Percentiles rank a stretch among this genome's conserved stretches.
These are phyloP conservation scores for Sitta carolinensis DNA, from an alignment of 2,797 vertebrate genomes.

Conservation along the genomic window DNA sequence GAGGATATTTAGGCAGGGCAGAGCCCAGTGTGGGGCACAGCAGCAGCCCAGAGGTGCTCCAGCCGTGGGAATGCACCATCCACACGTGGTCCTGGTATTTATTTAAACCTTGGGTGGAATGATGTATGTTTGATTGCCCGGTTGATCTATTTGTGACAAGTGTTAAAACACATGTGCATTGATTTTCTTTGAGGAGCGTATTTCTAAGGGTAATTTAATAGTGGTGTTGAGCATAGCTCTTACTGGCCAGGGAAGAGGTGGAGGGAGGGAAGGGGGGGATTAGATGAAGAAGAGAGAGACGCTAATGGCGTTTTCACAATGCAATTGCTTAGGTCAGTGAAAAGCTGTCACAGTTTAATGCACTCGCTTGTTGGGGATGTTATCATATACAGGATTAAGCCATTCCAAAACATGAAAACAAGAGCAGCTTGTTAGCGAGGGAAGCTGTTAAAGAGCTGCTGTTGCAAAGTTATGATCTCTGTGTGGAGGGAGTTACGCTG, in stretches of 20 bases:
- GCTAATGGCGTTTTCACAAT: constrained; percentile 75
- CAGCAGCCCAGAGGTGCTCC: background rate
- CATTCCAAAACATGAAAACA: constrained; percentile 72
- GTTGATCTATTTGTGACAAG: constrained; percentile 78
- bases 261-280: background rate
- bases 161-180: constrained; percentile 76
- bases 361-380: constrained; percentile 68
- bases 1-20: background rate
- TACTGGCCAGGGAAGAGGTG: background rate
- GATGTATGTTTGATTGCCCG: constrained; percentile 69
- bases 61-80: background rate
- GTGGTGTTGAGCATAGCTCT: constrained; percentile 67
- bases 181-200: constrained; percentile 74
- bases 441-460: constrained; percentile 68
- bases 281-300: constrained; percentile 28
- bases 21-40: rapidly evolving
- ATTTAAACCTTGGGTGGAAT: constrained; percentile 59
- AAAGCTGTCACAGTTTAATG: constrained; percentile 77
- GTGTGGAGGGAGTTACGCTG: background rate
- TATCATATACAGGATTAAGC: constrained; percentile 70
- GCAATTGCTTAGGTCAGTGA: constrained; percentile 78
- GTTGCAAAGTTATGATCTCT: constrained; percentile 55
- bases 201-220: constrained; percentile 81
- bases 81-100: constrained; percentile 49
- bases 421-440: constrained; percentile 66